Evolutionary conservation across 1,140 invertebrate species (phyloP).

Genomic region (Nixonia krombeini): DNA sequence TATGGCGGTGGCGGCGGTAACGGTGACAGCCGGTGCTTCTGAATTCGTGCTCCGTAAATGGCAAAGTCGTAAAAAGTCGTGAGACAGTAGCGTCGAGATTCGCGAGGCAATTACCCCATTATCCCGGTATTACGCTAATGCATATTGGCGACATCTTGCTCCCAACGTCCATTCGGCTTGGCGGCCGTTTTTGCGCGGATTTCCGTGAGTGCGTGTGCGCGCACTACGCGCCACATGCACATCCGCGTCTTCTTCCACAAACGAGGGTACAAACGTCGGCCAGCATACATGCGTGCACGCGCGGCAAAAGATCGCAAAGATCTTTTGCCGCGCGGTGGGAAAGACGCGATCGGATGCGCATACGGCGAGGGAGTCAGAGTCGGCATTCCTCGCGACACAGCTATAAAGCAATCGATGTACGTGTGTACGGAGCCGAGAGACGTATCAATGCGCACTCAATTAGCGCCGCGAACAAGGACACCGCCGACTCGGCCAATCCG

Average conservation of each 20-base stretch:
- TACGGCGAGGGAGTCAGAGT: conserved; percentile 37
- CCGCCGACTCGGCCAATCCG: conserved; percentile 31
- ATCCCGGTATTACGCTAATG: conserved; percentile 47
- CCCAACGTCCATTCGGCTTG: conserved; percentile 9
- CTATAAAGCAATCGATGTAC: conserved; percentile 51
- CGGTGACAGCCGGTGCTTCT: conserved; percentile 27
- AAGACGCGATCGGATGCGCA: conserved; percentile 12
- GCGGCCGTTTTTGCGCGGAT: conserved; percentile 12
- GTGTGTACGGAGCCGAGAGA: conserved; percentile 17
- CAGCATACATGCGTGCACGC: conserved; percentile 44
- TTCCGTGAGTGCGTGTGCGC: conserved; percentile 15
- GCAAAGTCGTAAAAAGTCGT: conserved; percentile 31
- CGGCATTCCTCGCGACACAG: conserved; percentile 37
- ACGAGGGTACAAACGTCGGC: conserved; percentile 14
- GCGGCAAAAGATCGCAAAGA: conserved; percentile 1
- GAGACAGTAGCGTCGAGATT: conserved; percentile 32
- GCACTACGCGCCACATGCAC: conserved; percentile 12
- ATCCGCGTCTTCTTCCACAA: too few species aligned
- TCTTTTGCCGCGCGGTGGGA: conserved; percentile 28
- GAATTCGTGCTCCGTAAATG: conserved; percentile 44
- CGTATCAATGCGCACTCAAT: conserved; percentile 56
- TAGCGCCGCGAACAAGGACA: conserved; percentile 48
- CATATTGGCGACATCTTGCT: conserved; percentile 43
- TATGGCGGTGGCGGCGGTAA: conserved; percentile 20
- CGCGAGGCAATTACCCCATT: conserved; percentile 47